Conservation (phyloP, 2,888 invertebrate genomes). For the Epinotia bilunana region DNA sequence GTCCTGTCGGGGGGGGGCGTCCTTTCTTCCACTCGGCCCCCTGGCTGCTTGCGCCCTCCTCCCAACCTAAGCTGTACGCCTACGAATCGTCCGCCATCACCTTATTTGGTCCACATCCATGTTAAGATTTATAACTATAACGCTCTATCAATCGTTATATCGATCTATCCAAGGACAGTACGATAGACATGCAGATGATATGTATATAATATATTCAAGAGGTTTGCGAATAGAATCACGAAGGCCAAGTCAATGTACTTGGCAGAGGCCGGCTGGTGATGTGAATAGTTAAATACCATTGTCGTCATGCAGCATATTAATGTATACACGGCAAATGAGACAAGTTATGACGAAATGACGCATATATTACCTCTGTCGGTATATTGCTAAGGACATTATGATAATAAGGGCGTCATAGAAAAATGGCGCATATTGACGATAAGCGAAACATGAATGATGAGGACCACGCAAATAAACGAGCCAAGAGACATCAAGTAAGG, state of each 20-base stretch:
- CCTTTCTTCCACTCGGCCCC: too few species aligned
- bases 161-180: conserved; percentile 15
- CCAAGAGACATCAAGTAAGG: too few species aligned
- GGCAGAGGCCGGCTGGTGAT: conserved; percentile 28
- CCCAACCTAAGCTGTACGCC: too few species aligned
- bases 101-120: too few species aligned
- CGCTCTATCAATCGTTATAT: conserved; percentile 11
- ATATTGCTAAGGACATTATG: neutral
- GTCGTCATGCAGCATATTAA: conserved; percentile 31
- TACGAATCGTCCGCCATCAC: too few species aligned
- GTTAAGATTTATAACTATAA: conserved; percentile 32
- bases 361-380: neutral
- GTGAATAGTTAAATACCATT: conserved; percentile 42
- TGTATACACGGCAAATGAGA: conserved; percentile 21
- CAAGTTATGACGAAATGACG: neutral
- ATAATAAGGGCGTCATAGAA: too few species aligned
- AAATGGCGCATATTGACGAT: too few species aligned
- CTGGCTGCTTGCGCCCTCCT: too few species aligned
- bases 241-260: conserved; percentile 43
- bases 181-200: conserved; percentile 19
- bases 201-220: conserved; percentile 39
- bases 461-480: too few species aligned
- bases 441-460: too few species aligned
- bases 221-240: conserved; percentile 41
- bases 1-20: too few species aligned